Conservation (phyloP, 1,140 invertebrate genomes). For the Drosophila miranda region DNA sequence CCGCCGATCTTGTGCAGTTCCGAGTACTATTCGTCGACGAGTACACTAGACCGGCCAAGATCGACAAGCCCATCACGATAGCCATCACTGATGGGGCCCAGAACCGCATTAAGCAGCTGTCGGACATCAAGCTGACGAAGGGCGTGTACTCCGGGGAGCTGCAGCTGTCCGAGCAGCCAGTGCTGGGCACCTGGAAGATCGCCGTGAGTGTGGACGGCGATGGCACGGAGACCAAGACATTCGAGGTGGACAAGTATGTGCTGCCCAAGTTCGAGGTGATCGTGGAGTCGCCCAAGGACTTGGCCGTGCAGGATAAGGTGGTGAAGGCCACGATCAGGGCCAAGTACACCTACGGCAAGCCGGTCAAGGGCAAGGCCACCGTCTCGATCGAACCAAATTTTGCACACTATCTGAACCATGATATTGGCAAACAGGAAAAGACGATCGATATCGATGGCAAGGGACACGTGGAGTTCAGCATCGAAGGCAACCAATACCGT, state of each 20-base stretch:
- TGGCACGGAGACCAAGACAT: slow-evolving; percentile 47
- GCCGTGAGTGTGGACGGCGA: slow-evolving; percentile 83
- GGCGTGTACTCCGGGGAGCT: slow-evolving; percentile 92
- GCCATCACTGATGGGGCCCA: slow-evolving; percentile 58
- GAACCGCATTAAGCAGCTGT: slow-evolving; percentile 89
- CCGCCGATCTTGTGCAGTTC: slow-evolving; percentile 92
- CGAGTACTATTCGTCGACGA: slow-evolving; percentile 92
- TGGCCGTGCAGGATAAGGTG: slow-evolving; percentile 90
- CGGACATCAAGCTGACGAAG: slow-evolving; percentile 86
- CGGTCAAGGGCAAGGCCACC: slow-evolving; percentile 89
- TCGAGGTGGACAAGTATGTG: slow-evolving; percentile 91
- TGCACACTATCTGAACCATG: too few relatives aligned
- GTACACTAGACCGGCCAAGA: slow-evolving; percentile 86
- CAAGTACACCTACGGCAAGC: slow-evolving; percentile 88
- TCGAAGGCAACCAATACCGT: slow-evolving; percentile 84
- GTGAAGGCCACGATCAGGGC: slow-evolving; percentile 91
- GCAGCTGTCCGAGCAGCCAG: slow-evolving; percentile 91
- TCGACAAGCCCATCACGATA: slow-evolving; percentile 52
- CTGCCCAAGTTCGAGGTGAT: slow-evolving; percentile 95
- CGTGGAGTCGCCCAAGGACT: slow-evolving; percentile 90
- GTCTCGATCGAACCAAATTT: slow-evolving; percentile 85
- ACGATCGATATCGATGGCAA: slow-evolving; percentile 88
- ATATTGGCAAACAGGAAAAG: slow-evolving; percentile 82
- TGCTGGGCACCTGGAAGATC: slow-evolving; percentile 96
- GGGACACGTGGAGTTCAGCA: slow-evolving; percentile 87